A percentile compares a stretch with the other conserved stretches of the same genome.
Conservation (phyloP, 2,113 vertebrate genomes). For the Cyanoderma ruficeps region DNA sequence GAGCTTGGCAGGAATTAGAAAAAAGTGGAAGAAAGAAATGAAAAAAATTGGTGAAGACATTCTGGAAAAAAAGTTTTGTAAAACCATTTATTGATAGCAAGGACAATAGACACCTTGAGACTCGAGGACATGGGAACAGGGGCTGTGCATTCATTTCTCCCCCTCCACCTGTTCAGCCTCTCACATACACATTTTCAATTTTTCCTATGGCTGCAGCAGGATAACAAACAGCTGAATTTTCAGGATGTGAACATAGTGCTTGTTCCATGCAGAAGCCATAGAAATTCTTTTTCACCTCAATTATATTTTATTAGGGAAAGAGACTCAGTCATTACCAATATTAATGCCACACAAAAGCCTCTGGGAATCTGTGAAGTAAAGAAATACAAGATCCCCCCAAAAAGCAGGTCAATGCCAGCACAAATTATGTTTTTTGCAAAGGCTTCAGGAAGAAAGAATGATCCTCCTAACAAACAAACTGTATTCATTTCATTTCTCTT, state of each 20-base stretch:
- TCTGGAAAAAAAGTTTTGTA: neutral
- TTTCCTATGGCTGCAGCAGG: neutral
- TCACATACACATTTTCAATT: fast-evolving
- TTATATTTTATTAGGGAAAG: neutral
- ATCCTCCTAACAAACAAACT: neutral
- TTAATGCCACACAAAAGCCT: neutral
- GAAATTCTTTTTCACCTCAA: neutral
- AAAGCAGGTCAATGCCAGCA: neutral
- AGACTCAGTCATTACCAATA: neutral
- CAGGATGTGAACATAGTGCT: neutral
- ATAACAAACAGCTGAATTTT: neutral
- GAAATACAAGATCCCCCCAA: neutral
- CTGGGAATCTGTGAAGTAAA: neutral
- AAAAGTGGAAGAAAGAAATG: neutral
- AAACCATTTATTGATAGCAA: neutral
- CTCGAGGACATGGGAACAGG: neutral
- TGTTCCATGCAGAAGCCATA: neutral
- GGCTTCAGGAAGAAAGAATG: neutral
- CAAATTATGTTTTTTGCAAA: neutral
- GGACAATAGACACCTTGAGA: neutral
- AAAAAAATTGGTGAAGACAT: neutral
- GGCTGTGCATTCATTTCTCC: neutral
- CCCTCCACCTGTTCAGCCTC: neutral
- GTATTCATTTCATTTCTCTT: neutral
- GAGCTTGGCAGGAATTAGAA: neutral